Conservation (phyloP, 2,888 invertebrate species). For the Tinea pellionella region DNA sequence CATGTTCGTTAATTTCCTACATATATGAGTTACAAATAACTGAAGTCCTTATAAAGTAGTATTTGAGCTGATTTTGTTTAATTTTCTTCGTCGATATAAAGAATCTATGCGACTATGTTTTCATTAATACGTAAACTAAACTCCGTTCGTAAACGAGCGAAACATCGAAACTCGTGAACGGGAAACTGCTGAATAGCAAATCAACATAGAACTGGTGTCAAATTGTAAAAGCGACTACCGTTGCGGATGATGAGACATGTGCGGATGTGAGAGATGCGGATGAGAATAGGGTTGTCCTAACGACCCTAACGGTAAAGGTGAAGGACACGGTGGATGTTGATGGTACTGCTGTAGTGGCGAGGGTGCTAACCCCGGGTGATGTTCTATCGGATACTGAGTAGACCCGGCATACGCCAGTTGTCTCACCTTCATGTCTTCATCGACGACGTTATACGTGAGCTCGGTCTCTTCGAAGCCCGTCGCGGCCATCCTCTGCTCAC, state of each 20-base stretch:
- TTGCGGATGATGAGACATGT: slow-evolving; percentile 84
- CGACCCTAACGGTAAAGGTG: slow-evolving; percentile 75
- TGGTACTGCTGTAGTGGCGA: slow-evolving; percentile 78
- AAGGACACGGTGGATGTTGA: slow-evolving; percentile 80
- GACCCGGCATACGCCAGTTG: slow-evolving; percentile 89
- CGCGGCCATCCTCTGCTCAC: slow-evolving; percentile 97
- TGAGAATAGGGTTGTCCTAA: slow-evolving; percentile 63
- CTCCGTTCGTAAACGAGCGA: not conserved
- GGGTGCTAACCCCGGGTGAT: slow-evolving; percentile 73
- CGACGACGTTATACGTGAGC: slow-evolving; percentile 95
- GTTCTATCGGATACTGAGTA: slow-evolving; percentile 78
- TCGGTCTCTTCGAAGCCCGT: slow-evolving; percentile 99
- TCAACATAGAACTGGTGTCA: not conserved
- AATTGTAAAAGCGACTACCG: slow-evolving; percentile 71
- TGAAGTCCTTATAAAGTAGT: not conserved
- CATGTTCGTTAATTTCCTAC: not conserved
- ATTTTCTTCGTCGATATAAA: not conserved
- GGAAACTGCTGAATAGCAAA: not conserved
- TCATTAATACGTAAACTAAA: not conserved
- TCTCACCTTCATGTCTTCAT: slow-evolving; percentile 97
- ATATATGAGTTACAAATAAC: not conserved
- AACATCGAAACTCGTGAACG: not conserved
- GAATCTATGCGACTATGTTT: not conserved
- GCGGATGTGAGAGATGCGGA: slow-evolving; percentile 73
- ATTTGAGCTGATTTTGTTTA: not conserved